Conservation (phyloP, 2,888 invertebrate species). For the Gisinianus flammeolus region DNA sequence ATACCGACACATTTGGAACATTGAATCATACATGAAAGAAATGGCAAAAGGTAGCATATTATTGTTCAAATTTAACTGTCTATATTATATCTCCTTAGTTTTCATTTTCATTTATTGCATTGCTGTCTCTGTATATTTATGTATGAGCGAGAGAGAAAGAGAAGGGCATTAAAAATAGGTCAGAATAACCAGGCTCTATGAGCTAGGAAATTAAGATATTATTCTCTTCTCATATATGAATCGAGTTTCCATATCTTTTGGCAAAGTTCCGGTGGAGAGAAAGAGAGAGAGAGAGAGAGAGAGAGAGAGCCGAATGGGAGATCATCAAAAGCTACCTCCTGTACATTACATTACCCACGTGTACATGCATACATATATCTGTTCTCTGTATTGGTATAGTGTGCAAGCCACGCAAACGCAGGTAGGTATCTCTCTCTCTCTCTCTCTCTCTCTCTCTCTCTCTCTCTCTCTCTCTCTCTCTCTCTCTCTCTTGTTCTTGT, state of each 20-base stretch:
- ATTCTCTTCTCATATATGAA: constrained; percentile 19
- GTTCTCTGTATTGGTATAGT: background rate
- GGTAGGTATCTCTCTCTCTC: background rate
- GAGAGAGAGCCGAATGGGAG: too few relatives aligned
- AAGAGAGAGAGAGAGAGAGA: too few relatives aligned
- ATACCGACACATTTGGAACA: background rate
- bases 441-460: background rate
- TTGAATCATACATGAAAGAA: too few relatives aligned
- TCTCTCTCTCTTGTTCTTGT: background rate
- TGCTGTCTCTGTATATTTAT: background rate
- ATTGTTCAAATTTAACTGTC: too few relatives aligned
- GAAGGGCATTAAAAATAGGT: constrained; percentile 27
- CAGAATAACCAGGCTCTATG: constrained; percentile 18
- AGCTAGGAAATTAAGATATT: constrained; percentile 30
- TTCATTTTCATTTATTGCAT: constrained; percentile 11
- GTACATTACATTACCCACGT: background rate
- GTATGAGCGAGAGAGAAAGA: background rate
- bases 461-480: background rate
- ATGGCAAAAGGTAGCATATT: too few relatives aligned
- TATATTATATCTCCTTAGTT: background rate
- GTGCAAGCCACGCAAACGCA: background rate
- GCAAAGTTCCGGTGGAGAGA: constrained; percentile 20
- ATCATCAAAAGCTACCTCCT: constrained; percentile 4
- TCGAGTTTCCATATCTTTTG: constrained; percentile 27
- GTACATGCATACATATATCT: background rate